Percentiles rank a stretch among this genome's conserved stretches.
Evolutionary conservation across 2,888 invertebrate genomes (phyloP).

Genomic region (Oxyscelio sp.): DNA sequence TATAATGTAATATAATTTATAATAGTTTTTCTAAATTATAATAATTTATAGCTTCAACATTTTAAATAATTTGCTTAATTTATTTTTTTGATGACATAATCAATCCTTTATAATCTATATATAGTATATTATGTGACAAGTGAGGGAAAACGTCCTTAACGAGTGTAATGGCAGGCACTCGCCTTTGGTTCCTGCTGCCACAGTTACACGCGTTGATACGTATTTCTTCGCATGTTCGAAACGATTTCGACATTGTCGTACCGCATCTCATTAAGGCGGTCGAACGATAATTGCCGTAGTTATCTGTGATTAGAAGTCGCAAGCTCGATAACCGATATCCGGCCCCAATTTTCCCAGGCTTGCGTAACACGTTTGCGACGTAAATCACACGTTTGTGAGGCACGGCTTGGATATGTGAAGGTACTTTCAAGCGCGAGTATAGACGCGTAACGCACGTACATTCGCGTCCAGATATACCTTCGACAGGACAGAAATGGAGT

Average conservation of each 20-base stretch:
- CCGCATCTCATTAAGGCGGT: background rate
- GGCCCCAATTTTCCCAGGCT: constrained; percentile 16
- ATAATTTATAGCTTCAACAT: too few species aligned
- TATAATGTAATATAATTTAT: too few species aligned
- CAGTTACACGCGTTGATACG: too few species aligned
- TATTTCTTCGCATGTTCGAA: too few species aligned
- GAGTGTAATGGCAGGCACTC: too few species aligned
- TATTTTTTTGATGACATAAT: too few species aligned
- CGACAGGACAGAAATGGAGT: constrained; percentile 70
- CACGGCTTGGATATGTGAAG: constrained; percentile 4
- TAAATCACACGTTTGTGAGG: constrained; percentile 31
- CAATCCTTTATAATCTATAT: too few species aligned
- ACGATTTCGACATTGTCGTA: constrained; percentile 13
- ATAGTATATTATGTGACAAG: too few species aligned
- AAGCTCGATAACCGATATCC: constrained; percentile 14
- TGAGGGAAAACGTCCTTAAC: too few species aligned
- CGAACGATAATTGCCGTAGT: constrained; percentile 16
- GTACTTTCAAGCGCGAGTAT: constrained; percentile 22
- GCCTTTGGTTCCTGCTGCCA: too few species aligned
- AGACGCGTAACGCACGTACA: constrained; percentile 21
- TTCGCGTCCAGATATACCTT: constrained; percentile 46
- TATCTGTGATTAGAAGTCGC: constrained; percentile 35
- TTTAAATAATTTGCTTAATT: too few species aligned
- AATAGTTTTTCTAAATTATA: too few species aligned
- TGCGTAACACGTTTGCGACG: constrained; percentile 44